These are phyloP conservation scores for Aleiodes testaceus DNA, from an alignment of 2,888 invertebrate species.

Conservation along the genomic window DNA sequence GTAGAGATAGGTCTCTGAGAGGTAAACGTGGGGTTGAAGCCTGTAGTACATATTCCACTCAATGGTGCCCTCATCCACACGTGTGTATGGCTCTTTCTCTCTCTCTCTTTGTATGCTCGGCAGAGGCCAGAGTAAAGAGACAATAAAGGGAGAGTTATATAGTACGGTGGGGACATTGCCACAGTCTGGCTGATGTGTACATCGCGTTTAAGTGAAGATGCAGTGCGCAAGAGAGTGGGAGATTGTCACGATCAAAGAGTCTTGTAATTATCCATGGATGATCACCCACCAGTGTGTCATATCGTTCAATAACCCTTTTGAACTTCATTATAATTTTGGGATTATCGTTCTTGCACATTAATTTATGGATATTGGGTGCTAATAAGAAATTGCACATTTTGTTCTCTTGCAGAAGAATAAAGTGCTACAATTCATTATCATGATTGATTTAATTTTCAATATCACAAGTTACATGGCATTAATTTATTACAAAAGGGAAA, in stretches of 20 bases:
- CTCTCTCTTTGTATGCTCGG: slow-evolving; percentile 9
- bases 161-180: slow-evolving; percentile 23
- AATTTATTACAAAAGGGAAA: background rate
- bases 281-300: slow-evolving; percentile 16
- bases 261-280: slow-evolving; percentile 26
- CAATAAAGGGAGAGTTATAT: slow-evolving; percentile 17
- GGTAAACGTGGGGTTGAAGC: slow-evolving; percentile 17
- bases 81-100: too few relatives aligned
- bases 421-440: background rate
- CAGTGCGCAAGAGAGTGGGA: background rate
- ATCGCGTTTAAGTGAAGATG: slow-evolving; percentile 14
- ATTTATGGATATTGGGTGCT: too few relatives aligned
- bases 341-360: slow-evolving; percentile 24
- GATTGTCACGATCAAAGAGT: slow-evolving; percentile 13
- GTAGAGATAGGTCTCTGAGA: slow-evolving; percentile 19
- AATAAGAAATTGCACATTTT: too few relatives aligned
- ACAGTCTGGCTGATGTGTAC: slow-evolving; percentile 20
- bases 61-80: slow-evolving; percentile 13
- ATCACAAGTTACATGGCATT: slow-evolving; percentile 22
- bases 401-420: background rate
- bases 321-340: background rate
- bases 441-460: slow-evolving; percentile 1
- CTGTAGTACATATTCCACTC: slow-evolving; percentile 13
- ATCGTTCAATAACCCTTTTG: background rate
- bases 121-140: slow-evolving; percentile 1